These are phyloP conservation scores for Odontophorus gujanensis DNA, from an alignment of 2,113 vertebrate species.

Conservation along the genomic window DNA sequence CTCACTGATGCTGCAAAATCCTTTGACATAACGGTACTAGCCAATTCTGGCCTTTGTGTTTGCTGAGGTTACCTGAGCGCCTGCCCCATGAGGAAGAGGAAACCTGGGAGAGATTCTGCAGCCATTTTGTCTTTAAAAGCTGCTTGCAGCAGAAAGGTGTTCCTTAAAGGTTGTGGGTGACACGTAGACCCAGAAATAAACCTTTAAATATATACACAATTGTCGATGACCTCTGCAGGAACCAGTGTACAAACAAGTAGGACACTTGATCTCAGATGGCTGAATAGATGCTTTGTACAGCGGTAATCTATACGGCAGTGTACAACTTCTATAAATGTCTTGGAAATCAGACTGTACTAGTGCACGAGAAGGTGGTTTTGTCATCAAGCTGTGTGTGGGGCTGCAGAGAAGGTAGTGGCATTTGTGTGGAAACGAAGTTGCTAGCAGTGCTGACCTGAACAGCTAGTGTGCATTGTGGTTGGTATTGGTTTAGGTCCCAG, in stretches of 20 bases:
- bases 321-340: background rate
- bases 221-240: background rate
- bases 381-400: background rate
- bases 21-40: background rate
- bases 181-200: background rate
- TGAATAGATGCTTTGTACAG: background rate
- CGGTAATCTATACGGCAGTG: background rate
- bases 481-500: background rate
- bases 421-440: background rate
- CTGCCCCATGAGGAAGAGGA: background rate
- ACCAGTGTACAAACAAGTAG: background rate
- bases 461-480: background rate
- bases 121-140: background rate
- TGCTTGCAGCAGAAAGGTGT: background rate
- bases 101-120: background rate
- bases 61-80: background rate
- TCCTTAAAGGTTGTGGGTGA: background rate
- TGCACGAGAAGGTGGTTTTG: background rate
- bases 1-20: background rate
- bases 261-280: background rate
- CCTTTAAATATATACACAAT: background rate
- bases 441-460: background rate
- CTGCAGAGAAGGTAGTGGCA: background rate
- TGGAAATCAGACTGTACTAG: background rate
- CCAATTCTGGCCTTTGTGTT: background rate